A percentile compares a stretch with the other conserved stretches of the same genome.
phyloP scores from a whole-genome alignment of 2,113 vertebrate species.

The Platycercus adscitus region DNA sequence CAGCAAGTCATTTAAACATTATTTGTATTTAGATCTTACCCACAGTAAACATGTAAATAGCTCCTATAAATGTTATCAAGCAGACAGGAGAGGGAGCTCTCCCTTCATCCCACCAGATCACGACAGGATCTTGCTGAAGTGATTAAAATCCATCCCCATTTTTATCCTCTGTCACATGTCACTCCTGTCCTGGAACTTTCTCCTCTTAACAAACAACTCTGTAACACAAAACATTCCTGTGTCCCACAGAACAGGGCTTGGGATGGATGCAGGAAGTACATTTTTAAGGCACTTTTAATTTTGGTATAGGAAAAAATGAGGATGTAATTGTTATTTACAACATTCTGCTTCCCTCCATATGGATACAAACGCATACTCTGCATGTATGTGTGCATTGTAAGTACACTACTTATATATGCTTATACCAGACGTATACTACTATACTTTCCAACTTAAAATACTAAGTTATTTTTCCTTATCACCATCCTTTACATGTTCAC shows the following conservation, averaged over 20 bases:
- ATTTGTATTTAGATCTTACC: not conserved
- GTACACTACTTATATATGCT: not conserved
- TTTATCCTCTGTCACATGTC: not conserved
- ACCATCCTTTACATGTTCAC: not conserved
- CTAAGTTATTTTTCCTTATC: not conserved
- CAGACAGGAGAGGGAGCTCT: conserved; percentile 81
- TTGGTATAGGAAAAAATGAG: not conserved
- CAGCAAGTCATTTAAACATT: not conserved
- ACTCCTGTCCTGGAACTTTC: not conserved
- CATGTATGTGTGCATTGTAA: not conserved
- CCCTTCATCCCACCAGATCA: conserved; percentile 42
- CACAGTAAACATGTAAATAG: conserved; percentile 14
- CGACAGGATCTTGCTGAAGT: not conserved
- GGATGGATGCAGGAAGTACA: not conserved
- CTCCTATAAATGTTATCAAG: conserved; percentile 40
- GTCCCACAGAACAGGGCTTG: not conserved
- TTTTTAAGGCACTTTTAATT: not conserved
- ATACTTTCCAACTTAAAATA: not conserved
- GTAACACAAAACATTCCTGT: not conserved
- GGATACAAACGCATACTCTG: not conserved
- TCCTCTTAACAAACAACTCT: not conserved
- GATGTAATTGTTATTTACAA: not conserved
- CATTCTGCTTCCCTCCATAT: not conserved
- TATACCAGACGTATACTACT: not conserved
- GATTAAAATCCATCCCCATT: not conserved